phyloP scores from a whole-genome alignment of 1,140 invertebrate genomes.

The Pentalonia nigronervosa region DNA sequence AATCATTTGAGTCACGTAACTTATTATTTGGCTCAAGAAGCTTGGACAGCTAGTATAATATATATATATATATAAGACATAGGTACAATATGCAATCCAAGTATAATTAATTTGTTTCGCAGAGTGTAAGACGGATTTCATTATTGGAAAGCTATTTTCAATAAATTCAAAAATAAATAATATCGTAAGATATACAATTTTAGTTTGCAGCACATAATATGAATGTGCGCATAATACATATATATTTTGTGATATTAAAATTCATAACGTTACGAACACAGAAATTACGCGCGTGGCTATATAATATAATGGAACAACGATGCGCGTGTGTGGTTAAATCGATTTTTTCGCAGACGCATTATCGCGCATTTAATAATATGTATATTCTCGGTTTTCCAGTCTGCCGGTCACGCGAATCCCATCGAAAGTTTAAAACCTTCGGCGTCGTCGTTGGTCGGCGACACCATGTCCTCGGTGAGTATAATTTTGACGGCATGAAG shows the following conservation, averaged over 20 bases:
- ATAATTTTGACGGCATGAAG: neutral
- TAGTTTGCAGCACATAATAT: neutral
- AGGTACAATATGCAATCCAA: neutral
- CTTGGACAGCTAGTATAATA: no score
- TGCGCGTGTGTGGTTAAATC: neutral
- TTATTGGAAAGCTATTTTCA: neutral
- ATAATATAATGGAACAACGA: neutral
- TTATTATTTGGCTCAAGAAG: no score
- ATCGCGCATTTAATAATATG: neutral
- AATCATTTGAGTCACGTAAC: no score
- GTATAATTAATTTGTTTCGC: neutral
- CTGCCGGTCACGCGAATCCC: neutral
- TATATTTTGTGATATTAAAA: neutral
- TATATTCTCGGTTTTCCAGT: constrained; percentile 22
- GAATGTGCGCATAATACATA: neutral
- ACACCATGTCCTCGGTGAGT: constrained; percentile 40
- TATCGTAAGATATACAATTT: neutral
- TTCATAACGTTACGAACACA: neutral
- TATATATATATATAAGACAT: neutral
- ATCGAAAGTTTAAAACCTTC: neutral
- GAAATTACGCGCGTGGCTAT: neutral
- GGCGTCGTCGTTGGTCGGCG: neutral
- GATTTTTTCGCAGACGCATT: constrained; percentile 3
- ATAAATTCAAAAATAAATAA: neutral
- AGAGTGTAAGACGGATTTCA: neutral